Base-by-base conservation (phyloP, 2,797 vertebrate species). In the Trachops cirrhosus region DNA sequence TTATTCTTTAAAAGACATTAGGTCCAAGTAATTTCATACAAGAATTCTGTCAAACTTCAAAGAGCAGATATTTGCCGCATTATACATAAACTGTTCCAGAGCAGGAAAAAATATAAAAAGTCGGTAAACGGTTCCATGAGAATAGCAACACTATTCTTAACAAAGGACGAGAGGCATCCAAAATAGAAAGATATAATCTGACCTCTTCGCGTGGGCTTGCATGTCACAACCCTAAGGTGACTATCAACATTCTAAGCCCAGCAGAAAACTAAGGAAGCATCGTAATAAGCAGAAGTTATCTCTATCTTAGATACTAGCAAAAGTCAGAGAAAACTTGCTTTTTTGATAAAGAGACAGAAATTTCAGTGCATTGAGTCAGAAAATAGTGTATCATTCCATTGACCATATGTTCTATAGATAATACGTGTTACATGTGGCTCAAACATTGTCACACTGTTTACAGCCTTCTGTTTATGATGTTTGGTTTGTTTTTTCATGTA, bases 201-300 rank as follows among this genome's bases (percentile, higher is more conserved):
- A 57, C 87, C 11, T 57, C 32, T 87, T 78, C 29, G 52, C 67
- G 34, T 77, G 18, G 48, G 24, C 8, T 67, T 62, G 32, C 78
- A 48, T 89, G 67, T 64, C 73, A 93, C 82, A 93, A 79, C 64
- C 41, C 39, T 83, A 54, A 82, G 54, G 75, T 86, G 94, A 94
- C 93, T 37, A 57, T 29, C 73, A 91, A 44, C 74, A 86, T 70
- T 54, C 6, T 24, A 89, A 91, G 54, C 3, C 22, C 14, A 34
- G 9, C 3, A 89, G 71, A 95, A 95, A 96, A 70, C 59, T 64
- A 68, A 94, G 80, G 67, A 84, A 78, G 41, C 34, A 83, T n/a
- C 29, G 77, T 73, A 77, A 73, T 52, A 44, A 92, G 15, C 24
- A 67, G 24, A 73, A 73, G 29, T 50, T 79, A 79, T 67, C 2